Evolutionary conservation across 2,113 vertebrate genomes (phyloP), one percentile per base, ranked within the genome.

Genomic region (Asarcornis scutulata): DNA sequence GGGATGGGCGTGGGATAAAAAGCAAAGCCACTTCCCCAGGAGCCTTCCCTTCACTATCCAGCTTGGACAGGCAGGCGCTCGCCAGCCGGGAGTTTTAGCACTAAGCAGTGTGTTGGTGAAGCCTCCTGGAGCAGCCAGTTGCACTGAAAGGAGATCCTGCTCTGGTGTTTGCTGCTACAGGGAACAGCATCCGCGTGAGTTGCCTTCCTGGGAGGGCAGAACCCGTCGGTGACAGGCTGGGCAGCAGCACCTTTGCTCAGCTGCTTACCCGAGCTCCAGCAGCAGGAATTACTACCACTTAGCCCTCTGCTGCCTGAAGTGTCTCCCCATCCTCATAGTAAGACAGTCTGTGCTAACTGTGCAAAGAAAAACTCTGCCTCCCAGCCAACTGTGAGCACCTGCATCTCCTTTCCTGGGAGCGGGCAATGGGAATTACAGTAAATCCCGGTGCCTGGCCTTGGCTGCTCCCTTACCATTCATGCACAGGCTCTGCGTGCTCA

Each of bases 201-300:
- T 2, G 0, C 69, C 55, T 73, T 25, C 68, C 0, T 0, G 40
- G 1, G 1, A 13, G 8, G 52, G 89, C 15, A 79, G 92, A 82
- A 5, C 27, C 73, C 31, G 22, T 76, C 10, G 0, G 73, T 69
- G 25, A 36, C 86, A 3, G 69, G 42, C 79, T 0, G 36, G 52
- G 60, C 22, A 52, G 50, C 50, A 56, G 4, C 1, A 7, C 50
- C 4, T 80, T 89, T 85, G 62, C 79, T 64, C 71, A 85, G 69
- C 60, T 88, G 50, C 87, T 96, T 78, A 68, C 78, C 67, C 68
- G 68, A 68, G n/a, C 75, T 79, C 75, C 82, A 87, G 83, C 63
- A 20, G 34, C 86, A 56, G 86, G 31, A 79, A 89, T 88, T 36
- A 75, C 66, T 69, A 80, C 38, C 86, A 75, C 88, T 86, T 88